A percentile compares a stretch with the other conserved stretches of the same genome.
Conservation (phyloP, 2,888 invertebrate species). For the Liopterus haemorrhoidalis region DNA sequence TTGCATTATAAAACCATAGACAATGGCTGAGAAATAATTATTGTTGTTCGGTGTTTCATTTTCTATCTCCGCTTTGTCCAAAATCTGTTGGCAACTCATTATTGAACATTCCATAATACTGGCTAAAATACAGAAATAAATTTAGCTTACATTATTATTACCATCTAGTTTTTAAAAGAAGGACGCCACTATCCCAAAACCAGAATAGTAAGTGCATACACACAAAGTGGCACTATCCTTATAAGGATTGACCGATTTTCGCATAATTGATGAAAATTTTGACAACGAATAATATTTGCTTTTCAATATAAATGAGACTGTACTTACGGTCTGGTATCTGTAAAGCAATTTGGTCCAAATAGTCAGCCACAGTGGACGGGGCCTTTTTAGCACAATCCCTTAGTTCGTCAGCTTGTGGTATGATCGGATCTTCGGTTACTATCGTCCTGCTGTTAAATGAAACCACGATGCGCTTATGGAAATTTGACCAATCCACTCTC, state of each 20-base stretch:
- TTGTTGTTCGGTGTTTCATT: constrained; percentile 40
- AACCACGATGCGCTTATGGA: constrained; percentile 49
- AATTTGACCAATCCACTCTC: constrained; percentile 55
- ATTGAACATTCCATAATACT: constrained; percentile 50
- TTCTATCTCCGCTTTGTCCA: constrained; percentile 44
- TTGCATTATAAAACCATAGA: constrained; percentile 61
- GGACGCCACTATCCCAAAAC: too few species aligned
- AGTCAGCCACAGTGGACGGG: constrained; percentile 40
- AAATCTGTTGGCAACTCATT: constrained; percentile 56
- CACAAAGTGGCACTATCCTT: too few species aligned
- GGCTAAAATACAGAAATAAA: constrained; percentile 41
- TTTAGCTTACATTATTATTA: too few species aligned
- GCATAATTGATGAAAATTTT: constrained; percentile 4
- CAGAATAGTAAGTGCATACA: too few species aligned
- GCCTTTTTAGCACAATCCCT: constrained; percentile 48
- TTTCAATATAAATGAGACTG: constrained; percentile 5
- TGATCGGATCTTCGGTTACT: constrained; percentile 68
- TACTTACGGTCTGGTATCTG: constrained; percentile 45
- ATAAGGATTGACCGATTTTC: too few species aligned
- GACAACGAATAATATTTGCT: constrained; percentile 11
- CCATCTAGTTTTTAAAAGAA: too few species aligned
- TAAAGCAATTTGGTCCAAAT: constrained; percentile 38
- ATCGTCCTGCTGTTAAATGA: constrained; percentile 53
- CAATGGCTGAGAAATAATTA: constrained; percentile 62
- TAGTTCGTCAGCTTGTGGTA: constrained; percentile 55